phyloP scores from a whole-genome alignment of 2,888 invertebrate species.

The Shargacucullia verbasci region DNA sequence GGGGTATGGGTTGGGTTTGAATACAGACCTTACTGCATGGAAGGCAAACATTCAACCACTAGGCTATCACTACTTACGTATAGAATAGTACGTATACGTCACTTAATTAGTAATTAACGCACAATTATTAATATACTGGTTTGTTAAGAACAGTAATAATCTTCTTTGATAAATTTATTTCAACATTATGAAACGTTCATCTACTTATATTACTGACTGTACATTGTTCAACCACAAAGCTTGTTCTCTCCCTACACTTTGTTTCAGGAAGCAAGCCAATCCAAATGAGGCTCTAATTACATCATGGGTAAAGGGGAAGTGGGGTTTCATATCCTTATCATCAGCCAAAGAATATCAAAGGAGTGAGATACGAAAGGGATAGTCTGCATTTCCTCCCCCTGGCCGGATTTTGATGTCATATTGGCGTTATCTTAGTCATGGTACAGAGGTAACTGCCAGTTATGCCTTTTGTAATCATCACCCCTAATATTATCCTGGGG shows the following conservation, averaged over 20 bases:
- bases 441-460: conserved; percentile 8
- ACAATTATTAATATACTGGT: no score
- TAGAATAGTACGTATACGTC: no score
- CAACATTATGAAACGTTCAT: no score
- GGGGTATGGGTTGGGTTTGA: no score
- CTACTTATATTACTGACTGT: no score
- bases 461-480: conserved; percentile 22
- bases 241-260: background rate
- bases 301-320: background rate
- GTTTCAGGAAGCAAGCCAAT: conserved; percentile 14
- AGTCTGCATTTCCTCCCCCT: conserved; percentile 12
- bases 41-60: no score
- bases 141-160: no score
- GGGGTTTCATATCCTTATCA: conserved; percentile 15
- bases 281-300: conserved; percentile 16
- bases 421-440: conserved; percentile 25
- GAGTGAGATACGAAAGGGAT: conserved; percentile 1
- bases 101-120: no score
- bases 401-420: conserved; percentile 21
- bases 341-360: conserved; percentile 8
- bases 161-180: no score
- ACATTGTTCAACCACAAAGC: no score
- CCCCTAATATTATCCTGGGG: conserved; percentile 8
- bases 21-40: no score
- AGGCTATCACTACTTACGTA: no score